These are phyloP conservation scores for Phalacrocorax aristotelis DNA, from an alignment of 2,113 vertebrate genomes.

Conservation along the genomic window DNA sequence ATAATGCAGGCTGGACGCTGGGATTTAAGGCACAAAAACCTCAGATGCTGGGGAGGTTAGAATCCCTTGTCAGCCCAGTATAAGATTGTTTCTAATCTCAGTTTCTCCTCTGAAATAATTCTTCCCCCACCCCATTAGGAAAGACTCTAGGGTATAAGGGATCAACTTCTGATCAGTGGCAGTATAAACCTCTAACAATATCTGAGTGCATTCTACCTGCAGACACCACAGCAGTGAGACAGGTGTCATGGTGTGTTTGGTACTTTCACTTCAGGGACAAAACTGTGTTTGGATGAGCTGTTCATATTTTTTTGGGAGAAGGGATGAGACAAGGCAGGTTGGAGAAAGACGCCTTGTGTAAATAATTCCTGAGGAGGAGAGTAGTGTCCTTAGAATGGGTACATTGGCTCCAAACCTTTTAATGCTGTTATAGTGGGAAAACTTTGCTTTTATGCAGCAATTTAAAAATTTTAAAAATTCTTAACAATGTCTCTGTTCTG, in stretches of 20 bases:
- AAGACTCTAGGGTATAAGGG: neutral
- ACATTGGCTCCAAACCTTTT: neutral
- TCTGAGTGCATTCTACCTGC: neutral
- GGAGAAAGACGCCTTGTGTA: neutral
- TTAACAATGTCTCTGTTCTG: neutral
- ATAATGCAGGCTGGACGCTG: neutral
- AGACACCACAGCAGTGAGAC: neutral
- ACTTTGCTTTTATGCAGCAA: neutral
- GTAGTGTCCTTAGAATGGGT: neutral
- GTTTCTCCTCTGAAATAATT: neutral
- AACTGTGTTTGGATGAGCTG: neutral
- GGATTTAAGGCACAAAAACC: neutral
- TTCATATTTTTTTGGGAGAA: neutral
- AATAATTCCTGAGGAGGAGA: neutral
- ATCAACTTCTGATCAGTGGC: neutral
- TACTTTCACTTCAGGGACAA: neutral
- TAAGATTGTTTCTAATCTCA: neutral
- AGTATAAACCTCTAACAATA: neutral
- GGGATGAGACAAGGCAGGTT: neutral
- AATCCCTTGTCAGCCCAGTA: neutral
- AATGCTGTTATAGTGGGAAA: neutral
- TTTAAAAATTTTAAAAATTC: accelerated
- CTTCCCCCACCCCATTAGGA: neutral
- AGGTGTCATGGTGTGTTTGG: neutral
- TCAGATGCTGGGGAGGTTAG: neutral